Evolutionary conservation across 2,888 invertebrate genomes (phyloP).

Genomic region (Acleris literana): DNA sequence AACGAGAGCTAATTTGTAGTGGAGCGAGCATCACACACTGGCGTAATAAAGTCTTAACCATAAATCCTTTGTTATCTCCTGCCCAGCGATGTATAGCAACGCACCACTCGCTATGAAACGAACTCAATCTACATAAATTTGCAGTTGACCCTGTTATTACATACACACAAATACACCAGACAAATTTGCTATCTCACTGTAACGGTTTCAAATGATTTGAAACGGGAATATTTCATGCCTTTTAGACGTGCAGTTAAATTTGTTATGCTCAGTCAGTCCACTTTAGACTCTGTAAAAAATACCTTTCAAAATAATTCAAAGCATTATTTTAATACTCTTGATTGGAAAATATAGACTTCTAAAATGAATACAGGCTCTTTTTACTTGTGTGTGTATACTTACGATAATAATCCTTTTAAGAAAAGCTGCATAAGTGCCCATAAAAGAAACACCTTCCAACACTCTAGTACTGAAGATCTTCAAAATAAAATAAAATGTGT

Average conservation of each 20-base stretch:
- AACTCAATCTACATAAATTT: slow-evolving; percentile 76
- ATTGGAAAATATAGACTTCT: no score
- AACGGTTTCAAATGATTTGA: slow-evolving; percentile 35
- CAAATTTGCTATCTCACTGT: slow-evolving; percentile 52
- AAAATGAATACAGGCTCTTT: no score
- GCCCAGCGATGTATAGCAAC: slow-evolving; percentile 58
- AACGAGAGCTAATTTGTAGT: slow-evolving; percentile 33
- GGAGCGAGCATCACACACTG: slow-evolving; percentile 43
- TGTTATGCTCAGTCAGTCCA: background rate
- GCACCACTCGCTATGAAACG: slow-evolving; percentile 65
- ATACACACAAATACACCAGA: slow-evolving; percentile 53
- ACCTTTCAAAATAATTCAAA: slow-evolving; percentile 15
- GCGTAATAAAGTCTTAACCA: slow-evolving; percentile 62
- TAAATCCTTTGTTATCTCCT: slow-evolving; percentile 65
- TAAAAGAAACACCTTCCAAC: no score
- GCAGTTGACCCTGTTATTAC: slow-evolving; percentile 71
- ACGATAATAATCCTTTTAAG: no score
- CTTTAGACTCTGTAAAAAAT: slow-evolving; percentile 23
- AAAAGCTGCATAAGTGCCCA: no score
- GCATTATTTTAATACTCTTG: background rate
- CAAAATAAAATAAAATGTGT: no score
- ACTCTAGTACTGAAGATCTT: no score
- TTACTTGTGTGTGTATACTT: no score
- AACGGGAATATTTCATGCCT: slow-evolving; percentile 34
- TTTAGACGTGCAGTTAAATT: slow-evolving; percentile 18